Percentiles rank a stretch among this genome's conserved stretches.
Conservation (phyloP, 1,140 invertebrate species). For the Drosophila truncata region DNA sequence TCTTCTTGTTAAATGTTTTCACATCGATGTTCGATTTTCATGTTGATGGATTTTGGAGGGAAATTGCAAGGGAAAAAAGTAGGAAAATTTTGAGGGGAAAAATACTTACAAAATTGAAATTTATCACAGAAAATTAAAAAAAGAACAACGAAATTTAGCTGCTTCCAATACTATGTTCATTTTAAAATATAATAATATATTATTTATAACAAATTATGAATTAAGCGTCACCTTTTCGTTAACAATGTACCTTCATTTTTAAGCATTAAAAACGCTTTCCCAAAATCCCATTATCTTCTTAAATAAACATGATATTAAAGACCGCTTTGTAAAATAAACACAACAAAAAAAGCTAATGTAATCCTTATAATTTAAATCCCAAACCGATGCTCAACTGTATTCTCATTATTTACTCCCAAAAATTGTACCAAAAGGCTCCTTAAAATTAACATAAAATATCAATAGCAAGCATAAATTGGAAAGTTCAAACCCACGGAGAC, state of each 20-base stretch:
- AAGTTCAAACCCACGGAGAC: constrained; percentile 29
- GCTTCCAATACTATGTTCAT: too few relatives aligned
- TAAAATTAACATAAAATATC: constrained; percentile 47
- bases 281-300: neutral
- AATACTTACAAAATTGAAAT: too few relatives aligned
- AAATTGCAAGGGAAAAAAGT: neutral
- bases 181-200: too few relatives aligned
- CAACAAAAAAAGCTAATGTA: neutral
- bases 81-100: neutral
- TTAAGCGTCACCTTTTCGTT: too few relatives aligned
- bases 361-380: constrained; percentile 20
- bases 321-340: neutral
- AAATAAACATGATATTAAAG: neutral
- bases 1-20: constrained; percentile 17
- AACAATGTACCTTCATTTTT: too few relatives aligned
- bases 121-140: too few relatives aligned
- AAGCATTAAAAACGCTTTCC: too few relatives aligned
- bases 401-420: constrained; percentile 12
- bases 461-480: constrained; percentile 29
- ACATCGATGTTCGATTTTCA: constrained; percentile 16
- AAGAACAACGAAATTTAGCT: too few relatives aligned
- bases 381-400: neutral
- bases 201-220: too few relatives aligned
- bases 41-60: neutral
- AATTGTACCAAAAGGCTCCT: neutral